These are phyloP conservation scores for Bombus consobrinus DNA, from an alignment of 1,140 invertebrate species.

Conservation along the genomic window DNA sequence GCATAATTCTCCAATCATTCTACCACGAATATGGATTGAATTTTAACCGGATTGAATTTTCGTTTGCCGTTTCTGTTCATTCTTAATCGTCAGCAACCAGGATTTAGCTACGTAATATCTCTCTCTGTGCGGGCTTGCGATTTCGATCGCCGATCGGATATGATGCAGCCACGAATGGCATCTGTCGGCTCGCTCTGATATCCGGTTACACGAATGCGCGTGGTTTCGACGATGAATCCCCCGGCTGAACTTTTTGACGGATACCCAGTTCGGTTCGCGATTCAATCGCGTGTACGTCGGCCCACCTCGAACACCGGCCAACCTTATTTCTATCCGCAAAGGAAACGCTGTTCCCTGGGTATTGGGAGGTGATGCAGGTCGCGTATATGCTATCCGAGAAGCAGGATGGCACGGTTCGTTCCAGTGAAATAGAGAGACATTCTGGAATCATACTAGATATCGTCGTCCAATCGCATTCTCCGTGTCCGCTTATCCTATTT, in stretches of 20 bases:
- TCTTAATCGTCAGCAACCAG: not conserved
- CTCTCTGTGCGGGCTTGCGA: not conserved
- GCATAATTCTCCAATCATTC: not conserved
- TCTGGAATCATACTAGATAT: slow-evolving; percentile 71
- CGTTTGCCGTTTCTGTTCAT: not conserved
- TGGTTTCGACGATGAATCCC: not conserved
- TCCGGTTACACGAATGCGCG: not conserved
- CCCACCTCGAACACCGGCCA: slow-evolving; percentile 16
- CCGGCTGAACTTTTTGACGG: slow-evolving; percentile 29
- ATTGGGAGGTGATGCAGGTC: slow-evolving; percentile 59
- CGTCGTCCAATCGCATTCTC: slow-evolving; percentile 68
- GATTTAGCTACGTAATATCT: not conserved
- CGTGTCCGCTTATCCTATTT: slow-evolving; percentile 68
- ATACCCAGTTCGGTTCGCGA: slow-evolving; percentile 17
- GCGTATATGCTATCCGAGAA: slow-evolving; percentile 62
- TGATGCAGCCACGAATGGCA: not conserved
- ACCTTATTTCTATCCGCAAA: slow-evolving; percentile 65
- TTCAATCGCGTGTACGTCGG: slow-evolving; percentile 46
- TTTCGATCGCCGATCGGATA: slow-evolving; percentile 20
- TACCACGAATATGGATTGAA: not conserved
- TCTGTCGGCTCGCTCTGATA: not conserved
- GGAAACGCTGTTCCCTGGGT: slow-evolving; percentile 27
- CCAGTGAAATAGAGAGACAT: slow-evolving; percentile 61
- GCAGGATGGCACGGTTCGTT: slow-evolving; percentile 10
- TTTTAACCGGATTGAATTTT: not conserved